Conservation (phyloP, 2,888 invertebrate genomes). For the Eristalis tenax region DNA sequence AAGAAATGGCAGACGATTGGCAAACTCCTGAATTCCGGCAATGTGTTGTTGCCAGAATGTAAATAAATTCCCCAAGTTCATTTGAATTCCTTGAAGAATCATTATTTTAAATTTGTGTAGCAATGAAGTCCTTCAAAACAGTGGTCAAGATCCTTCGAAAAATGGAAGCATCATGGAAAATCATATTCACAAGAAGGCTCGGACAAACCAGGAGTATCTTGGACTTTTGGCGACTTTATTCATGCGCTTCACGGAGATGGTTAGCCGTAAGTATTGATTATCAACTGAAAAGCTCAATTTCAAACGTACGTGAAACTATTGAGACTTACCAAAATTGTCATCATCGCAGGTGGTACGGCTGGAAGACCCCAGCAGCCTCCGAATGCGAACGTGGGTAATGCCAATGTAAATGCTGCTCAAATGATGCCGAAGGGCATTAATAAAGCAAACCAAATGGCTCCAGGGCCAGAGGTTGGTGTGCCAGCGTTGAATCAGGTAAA, state of each 20-base stretch:
- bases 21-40: constrained; percentile 90
- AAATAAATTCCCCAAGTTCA: constrained; percentile 76
- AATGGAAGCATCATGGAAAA: constrained; percentile 96
- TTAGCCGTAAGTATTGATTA: constrained; percentile 82
- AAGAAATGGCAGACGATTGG: constrained; percentile 84
- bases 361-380: constrained; percentile 76
- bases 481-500: constrained; percentile 85
- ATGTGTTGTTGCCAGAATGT: constrained; percentile 94
- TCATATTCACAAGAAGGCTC: constrained; percentile 95
- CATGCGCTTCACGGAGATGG: constrained; percentile 94
- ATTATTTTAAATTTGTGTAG: constrained; percentile 82
- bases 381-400: constrained; percentile 54
- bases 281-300: too few relatives aligned
- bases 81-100: not conserved
- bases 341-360: constrained; percentile 31
- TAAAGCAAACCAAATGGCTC: constrained; percentile 81
- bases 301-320: too few relatives aligned
- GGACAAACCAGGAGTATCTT: constrained; percentile 93
- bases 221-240: constrained; percentile 94
- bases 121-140: constrained; percentile 92
- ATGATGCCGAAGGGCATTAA: constrained; percentile 83
- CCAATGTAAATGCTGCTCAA: constrained; percentile 82
- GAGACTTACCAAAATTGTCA: too few relatives aligned
- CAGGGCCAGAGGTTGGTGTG: constrained; percentile 76
- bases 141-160: constrained; percentile 88